Base-by-base conservation (phyloP, 1,140 invertebrate genomes). In the Mya arenaria region DNA sequence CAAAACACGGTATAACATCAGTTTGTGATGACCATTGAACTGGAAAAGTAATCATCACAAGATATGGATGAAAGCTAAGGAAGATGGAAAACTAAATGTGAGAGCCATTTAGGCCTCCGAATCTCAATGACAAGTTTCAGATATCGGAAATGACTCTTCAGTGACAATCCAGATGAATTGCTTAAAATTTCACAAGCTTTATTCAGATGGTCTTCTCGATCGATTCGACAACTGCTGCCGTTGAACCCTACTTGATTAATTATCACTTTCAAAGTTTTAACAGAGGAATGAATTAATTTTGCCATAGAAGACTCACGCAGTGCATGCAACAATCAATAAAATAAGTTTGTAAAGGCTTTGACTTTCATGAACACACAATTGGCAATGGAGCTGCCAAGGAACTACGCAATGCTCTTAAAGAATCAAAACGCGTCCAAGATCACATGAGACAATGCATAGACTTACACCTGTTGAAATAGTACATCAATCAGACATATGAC, bases 321-420 rank as follows among this genome's bases (percentile, higher is more conserved):
- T 85, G 82, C 34, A 23, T 82, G 0, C 25, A n/a, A 44, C 41
- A 65, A 28, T 25, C 82, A 5, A 78, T 82, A 44, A 36, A 60
- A n/a, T 78, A 52, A 10, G 41, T 44, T 15, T 34, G 36, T 28
- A 77, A 82, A 1, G 58, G 69, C 13, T 85, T 82, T n/a, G 83
- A 85, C 66, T 85, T 85, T 36, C 72, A 82, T 19, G 44, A 82
- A 32, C 83, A 85, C 65, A 74, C 83, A 1, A 85, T 85, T 28
- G 83, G 83, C 10, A 79, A 85, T 39, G 72, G 83, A 4, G 83
- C 72, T 3, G 60, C 82, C 10, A 55, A 37, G 6, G 78, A 85
- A 58, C 48, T 66, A 5, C 37, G 81, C 4, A 81, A 85, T 58
- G 83, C 83, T 17, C 66, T 85, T 25, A 58, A 78, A 30, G 44